Evolutionary conservation across 2,797 vertebrate species (phyloP).

Genomic region (Morelia viridis): DNA sequence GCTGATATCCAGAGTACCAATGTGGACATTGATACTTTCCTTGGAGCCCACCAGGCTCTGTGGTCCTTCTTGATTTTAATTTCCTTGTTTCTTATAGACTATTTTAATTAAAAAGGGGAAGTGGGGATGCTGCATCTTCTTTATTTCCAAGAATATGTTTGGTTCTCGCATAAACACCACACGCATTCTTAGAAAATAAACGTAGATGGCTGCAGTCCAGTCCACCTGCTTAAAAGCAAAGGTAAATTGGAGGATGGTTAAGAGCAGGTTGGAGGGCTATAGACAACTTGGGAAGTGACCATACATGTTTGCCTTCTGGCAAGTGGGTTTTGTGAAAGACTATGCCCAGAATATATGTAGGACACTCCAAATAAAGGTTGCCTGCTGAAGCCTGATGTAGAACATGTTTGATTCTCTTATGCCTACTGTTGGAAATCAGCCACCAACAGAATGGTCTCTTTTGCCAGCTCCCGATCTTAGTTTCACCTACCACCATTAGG

Average conservation of each 20-base stretch:
- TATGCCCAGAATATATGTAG: not conserved
- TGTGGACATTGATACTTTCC: not conserved
- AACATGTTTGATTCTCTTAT: not conserved
- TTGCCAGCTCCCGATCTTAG: not conserved
- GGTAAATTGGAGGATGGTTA: not conserved
- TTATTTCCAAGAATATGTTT: not conserved
- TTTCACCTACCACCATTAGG: not conserved
- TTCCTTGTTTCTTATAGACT: not conserved
- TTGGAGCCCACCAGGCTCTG: not conserved
- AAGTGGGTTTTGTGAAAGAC: not conserved
- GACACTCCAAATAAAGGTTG: not conserved
- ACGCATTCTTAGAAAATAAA: not conserved
- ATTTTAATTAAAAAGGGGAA: not conserved
- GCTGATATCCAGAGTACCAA: not conserved
- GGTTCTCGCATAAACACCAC: not conserved
- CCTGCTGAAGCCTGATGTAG: not conserved
- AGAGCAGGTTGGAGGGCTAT: not conserved
- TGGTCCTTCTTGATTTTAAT: not conserved
- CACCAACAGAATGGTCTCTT: not conserved
- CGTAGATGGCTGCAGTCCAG: not conserved
- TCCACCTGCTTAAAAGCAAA: not conserved
- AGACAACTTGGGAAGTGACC: not conserved
- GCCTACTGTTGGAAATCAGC: not conserved
- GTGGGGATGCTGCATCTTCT: not conserved
- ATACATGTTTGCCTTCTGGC: not conserved